Conservation (phyloP, 2,797 vertebrate genomes). For the Crenichthys baileyi region DNA sequence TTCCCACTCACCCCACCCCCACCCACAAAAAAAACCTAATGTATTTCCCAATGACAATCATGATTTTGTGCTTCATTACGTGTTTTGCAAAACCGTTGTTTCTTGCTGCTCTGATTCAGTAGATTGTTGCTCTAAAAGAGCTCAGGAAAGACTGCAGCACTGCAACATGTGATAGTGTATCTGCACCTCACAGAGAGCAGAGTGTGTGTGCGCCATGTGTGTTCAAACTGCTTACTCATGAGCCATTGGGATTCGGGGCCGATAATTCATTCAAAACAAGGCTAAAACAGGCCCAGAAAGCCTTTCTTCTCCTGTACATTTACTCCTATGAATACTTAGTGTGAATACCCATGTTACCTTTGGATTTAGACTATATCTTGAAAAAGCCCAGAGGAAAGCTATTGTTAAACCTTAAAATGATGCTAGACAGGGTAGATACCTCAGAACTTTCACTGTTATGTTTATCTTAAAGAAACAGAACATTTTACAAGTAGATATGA, state of each 20-base stretch:
- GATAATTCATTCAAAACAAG: constrained; percentile 54
- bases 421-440: constrained; percentile 52
- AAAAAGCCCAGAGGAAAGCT: constrained; percentile 23
- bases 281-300: constrained; percentile 34
- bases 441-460: constrained; percentile 34
- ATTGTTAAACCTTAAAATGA: constrained; percentile 39
- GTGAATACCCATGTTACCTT: constrained; percentile 53
- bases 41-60: constrained; percentile 69
- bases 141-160: constrained; percentile 61
- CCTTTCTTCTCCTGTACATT: constrained; percentile 47
- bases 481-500: constrained; percentile 48
- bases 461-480: constrained; percentile 50
- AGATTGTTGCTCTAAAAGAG: constrained; percentile 50
- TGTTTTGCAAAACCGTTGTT: constrained; percentile 39
- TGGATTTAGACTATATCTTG: constrained; percentile 50
- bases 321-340: constrained; percentile 41
- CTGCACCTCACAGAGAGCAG: constrained; percentile 44
- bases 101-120: constrained; percentile 44
- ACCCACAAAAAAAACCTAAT: constrained; percentile 20
- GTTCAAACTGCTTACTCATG: constrained; percentile 48
- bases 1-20: constrained; percentile 34
- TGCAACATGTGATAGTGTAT: constrained; percentile 43
- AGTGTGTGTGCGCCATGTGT: constrained; percentile 35
- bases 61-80: constrained; percentile 43
- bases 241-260: constrained; percentile 39